Evolutionary conservation across 1,140 invertebrate species (phyloP), one percentile per base, ranked within the genome.

Genomic region (Zaprionus lachaisei): DNA sequence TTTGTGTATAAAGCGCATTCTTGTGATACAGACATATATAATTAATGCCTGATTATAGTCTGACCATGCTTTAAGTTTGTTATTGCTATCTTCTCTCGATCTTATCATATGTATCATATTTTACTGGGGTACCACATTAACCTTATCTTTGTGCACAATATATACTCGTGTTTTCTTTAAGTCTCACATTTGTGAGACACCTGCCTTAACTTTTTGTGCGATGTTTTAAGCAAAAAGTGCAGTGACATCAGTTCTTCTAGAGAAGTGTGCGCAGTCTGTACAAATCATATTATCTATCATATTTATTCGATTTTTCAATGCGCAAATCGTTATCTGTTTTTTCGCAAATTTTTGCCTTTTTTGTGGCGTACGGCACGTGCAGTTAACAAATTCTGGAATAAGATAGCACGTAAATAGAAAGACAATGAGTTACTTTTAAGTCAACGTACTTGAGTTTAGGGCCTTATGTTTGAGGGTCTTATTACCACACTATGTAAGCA

Each of bases 231-330:
- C 2, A 14, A 11, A 51, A 51, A 51, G 22, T 51, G 47, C 17
- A 51, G 47, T 24, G 17, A 51, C 47, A 22, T 24, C 20, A 24
- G 9, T 14, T 51, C 9, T 24, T 17, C 11, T 4, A 14, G 9
- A 24, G 47, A 22, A 11, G 47, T 49, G 47, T 17, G 17, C 9
- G 9, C 17, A 49, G 7, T 17, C n/a, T 11, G 20, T 51, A 1
- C 20, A 24, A 63, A 5, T 20, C n/a, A n/a, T n/a, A n/a, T 22
- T 24, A 31, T 49, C 31, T n/a, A 20, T 22, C 11, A 11, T 63
- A 34, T 34, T 34, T 38, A 41, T 49, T 22, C 47, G 69, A 34
- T 68, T 68, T 37, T 15, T n/a, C 44, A 61, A 61, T 69, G 55
- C 65, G 65, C 55, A 67, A 22, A 55, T 67, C 22, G 20, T 2